A percentile compares a stretch with the other conserved stretches of the same genome.
These are phyloP conservation scores for Girardinus metallicus DNA, from an alignment of 2,797 vertebrate genomes.

Conservation along the genomic window DNA sequence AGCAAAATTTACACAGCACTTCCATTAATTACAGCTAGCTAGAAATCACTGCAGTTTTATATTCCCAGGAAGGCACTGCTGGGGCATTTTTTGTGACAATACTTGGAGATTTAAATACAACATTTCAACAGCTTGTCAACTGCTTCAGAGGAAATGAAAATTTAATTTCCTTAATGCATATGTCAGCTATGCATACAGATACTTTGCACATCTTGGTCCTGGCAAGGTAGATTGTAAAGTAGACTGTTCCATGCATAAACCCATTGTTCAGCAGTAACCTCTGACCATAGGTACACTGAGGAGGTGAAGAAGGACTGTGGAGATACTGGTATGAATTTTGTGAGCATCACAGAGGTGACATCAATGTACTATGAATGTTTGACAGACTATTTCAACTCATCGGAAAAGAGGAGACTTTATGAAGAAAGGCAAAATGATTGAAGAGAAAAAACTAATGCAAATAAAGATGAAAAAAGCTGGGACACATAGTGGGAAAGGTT, in stretches of 20 bases:
- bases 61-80: too few relatives aligned
- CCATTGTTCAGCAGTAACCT: not conserved
- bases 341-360: not conserved
- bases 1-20: not conserved
- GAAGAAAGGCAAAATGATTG: not conserved
- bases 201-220: not conserved
- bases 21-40: not conserved
- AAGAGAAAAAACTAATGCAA: not conserved
- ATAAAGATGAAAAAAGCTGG: not conserved
- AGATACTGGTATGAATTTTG: not conserved
- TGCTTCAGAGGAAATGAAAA: not conserved
- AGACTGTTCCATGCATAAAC: not conserved
- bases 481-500: not conserved
- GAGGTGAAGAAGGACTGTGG: not conserved
- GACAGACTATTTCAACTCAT: not conserved
- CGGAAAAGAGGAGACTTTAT: not conserved
- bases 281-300: not conserved
- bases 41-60: too few relatives aligned
- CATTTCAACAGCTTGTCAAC: too few relatives aligned
- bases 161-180: not conserved
- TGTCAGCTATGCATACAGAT: not conserved
- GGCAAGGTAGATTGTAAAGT: not conserved
- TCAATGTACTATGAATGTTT: not conserved
- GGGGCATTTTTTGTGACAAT: too few relatives aligned
- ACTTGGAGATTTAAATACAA: too few relatives aligned